phyloP scores from a whole-genome alignment of 2,888 invertebrate species.

The Geotrupes spiniger region DNA sequence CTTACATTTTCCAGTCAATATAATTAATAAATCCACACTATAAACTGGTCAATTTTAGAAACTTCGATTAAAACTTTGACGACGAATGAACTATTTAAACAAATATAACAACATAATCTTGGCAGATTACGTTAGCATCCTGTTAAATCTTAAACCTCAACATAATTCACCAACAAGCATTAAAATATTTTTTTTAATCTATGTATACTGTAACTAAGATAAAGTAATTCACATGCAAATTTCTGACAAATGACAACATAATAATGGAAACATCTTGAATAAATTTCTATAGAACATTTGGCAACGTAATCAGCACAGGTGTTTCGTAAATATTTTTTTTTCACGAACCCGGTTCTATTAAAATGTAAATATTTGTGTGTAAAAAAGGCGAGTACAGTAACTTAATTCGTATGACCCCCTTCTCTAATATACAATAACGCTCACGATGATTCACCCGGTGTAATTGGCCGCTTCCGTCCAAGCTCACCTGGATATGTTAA shows the following conservation, averaged over 20 bases:
- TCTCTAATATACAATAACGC: constrained; percentile 23
- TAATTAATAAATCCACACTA: too few species aligned
- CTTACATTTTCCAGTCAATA: too few species aligned
- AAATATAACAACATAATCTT: too few species aligned
- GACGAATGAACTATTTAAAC: too few species aligned
- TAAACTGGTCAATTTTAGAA: too few species aligned
- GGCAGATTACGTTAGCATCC: too few species aligned
- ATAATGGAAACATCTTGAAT: neutral
- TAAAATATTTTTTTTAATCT: too few species aligned
- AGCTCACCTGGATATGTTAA: constrained; percentile 39
- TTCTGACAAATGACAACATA: neutral
- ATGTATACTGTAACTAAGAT: too few species aligned
- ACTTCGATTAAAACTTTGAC: too few species aligned
- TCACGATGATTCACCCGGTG: constrained; percentile 39
- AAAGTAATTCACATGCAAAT: too few species aligned
- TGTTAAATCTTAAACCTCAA: too few species aligned
- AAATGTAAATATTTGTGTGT: constrained; percentile 25
- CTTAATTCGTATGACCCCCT: constrained; percentile 27
- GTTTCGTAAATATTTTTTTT: constrained; percentile 2
- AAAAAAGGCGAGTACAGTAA: constrained; percentile 22
- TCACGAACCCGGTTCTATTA: constrained; percentile 19
- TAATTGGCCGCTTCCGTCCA: constrained; percentile 44
- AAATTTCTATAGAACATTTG: constrained; percentile 5
- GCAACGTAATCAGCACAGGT: constrained; percentile 1
- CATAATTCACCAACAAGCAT: too few species aligned